Evolutionary conservation across 2,888 invertebrate species (phyloP).

Genomic region (Lasioglossum zephyrum): DNA sequence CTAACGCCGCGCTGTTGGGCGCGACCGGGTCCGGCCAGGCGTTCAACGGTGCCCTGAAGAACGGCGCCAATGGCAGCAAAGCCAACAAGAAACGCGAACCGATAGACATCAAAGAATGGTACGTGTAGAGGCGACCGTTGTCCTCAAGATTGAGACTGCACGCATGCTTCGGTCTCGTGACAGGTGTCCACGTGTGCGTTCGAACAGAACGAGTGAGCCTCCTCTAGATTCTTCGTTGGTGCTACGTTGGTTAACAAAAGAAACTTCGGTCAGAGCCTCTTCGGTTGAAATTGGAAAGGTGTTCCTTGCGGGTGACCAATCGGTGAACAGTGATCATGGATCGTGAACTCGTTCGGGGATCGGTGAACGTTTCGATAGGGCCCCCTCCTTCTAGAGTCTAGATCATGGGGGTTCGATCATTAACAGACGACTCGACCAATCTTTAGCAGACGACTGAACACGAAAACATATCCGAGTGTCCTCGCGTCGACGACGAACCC

Average conservation of each 20-base stretch:
- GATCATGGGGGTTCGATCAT: not conserved
- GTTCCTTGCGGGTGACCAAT: not conserved
- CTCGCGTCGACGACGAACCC: constrained; percentile 2
- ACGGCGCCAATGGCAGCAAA: constrained; percentile 81
- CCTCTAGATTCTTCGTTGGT: constrained; percentile 35
- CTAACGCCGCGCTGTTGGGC: constrained; percentile 91
- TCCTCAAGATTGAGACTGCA: constrained; percentile 12
- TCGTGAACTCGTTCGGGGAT: constrained; percentile 20
- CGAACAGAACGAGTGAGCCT: constrained; percentile 32
- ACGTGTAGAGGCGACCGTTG: constrained; percentile 88
- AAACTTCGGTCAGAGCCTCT: not conserved
- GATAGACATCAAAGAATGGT: constrained; percentile 98
- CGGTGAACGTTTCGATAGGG: not conserved
- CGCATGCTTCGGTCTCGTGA: constrained; percentile 35
- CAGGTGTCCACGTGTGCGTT: constrained; percentile 7
- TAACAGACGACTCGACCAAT: not conserved
- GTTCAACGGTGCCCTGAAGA: constrained; percentile 82
- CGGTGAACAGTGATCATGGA: constrained; percentile 14
- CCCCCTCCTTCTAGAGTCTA: not conserved
- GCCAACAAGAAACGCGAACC: constrained; percentile 90
- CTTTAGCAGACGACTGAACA: constrained; percentile 6
- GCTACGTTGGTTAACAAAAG: constrained; percentile 9
- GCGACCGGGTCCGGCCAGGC: constrained; percentile 85
- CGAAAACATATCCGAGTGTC: constrained; percentile 28
- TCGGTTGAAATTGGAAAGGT: not conserved